Evolutionary conservation across 2,113 vertebrate species (phyloP), one percentile per base, ranked within the genome.

Genomic region (Callorhinus ursinus): DNA sequence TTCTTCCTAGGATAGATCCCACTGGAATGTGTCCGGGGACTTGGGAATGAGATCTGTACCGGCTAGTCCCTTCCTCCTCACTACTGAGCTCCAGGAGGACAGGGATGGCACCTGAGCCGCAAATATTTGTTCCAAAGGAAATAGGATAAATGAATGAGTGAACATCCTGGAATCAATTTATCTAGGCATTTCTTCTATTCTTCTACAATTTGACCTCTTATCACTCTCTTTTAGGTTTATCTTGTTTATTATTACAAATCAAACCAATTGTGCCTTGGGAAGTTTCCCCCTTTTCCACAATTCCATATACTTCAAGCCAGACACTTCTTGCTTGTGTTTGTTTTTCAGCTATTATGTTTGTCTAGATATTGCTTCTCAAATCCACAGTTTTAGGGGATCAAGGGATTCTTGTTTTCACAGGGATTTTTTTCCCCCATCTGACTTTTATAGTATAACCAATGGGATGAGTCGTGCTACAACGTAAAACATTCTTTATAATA

Each of bases 1-100:
- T 97, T 98, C 98, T 98, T 96, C 90, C 18, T 93, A 86, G 31
- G n/a, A 39, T 15, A 46, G 12, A 61, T 65, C 18, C 61, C n/a
- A 55, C 18, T 59, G 15, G 31, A 55, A 82, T 81, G 46, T 77
- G 11, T 67, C 31, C 49, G 42, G 31, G 82, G 71, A 76, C n/a
- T 94, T 49, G 16, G 53, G 55, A 88, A 71, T 84, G 90, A 81
- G 61, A 39, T 95, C 65, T 79, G 55, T 61, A 91, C 55, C 76
- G 33, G 33, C 13, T 71, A 11, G 33, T 53, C 22, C 42, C 6
- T 91, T 96, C 67, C 55, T 94, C 16, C 26, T 81, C 21, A 61
- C 11, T 55, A 46, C 26, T 72, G 67, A 92, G 16, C 39, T 42
- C 39, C 53, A 69, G 26, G 13, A 80, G 4, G 65, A n/a, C 16